Evolutionary conservation across 2,888 invertebrate genomes (phyloP), one percentile per base, ranked within the genome.

Genomic region (Nephrotoma flavescens): DNA sequence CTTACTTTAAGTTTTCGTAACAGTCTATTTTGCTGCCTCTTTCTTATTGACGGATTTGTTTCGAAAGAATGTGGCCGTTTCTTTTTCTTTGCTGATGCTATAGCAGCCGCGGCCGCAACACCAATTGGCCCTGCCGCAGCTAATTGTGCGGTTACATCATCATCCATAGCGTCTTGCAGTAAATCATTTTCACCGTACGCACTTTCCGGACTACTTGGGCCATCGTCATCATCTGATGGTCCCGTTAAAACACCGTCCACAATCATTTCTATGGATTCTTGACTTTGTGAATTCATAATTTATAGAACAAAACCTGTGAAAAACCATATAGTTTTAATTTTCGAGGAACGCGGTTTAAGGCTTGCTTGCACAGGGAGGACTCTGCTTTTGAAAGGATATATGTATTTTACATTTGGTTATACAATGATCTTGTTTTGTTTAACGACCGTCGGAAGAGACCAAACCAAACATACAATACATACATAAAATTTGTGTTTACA

Each of bases 91-190:
- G 97, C 97, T 4, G 98, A 98, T 41, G 97, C 97, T 89, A 98
- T 98, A 83, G 98, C 98, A 83, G 98, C 98, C 4, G 98, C 98
- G 4, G 98, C 98, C 31, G 98, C 98, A 91, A 98, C 97, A 85
- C 98, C 98, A 87, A 98, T 96, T 11, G 98, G 98, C 96, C 98
- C 98, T 91, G 98, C 98, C 89, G 98, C 98, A 87, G 98, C 98
- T 89, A 99, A 93, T 91, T 98, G 98, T 91, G 98, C 97, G 88
- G 98, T 98, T 89, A 99, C 97, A 90, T 98, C 98, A 92, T 98
- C 98, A 89, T 96, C 95, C 94, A 97, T 96, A 86, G 96, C 95
- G 87, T 95, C 95, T 89, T 96, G 94, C 92, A 97, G 95, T 88
- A 98, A 94, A 90, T 98, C 98, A 2, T 94, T 93, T 86, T 95